Percentiles rank a stretch among this genome's conserved stretches.
Evolutionary conservation across 2,113 vertebrate genomes (phyloP).

Genomic region (Plecotus auritus): DNA sequence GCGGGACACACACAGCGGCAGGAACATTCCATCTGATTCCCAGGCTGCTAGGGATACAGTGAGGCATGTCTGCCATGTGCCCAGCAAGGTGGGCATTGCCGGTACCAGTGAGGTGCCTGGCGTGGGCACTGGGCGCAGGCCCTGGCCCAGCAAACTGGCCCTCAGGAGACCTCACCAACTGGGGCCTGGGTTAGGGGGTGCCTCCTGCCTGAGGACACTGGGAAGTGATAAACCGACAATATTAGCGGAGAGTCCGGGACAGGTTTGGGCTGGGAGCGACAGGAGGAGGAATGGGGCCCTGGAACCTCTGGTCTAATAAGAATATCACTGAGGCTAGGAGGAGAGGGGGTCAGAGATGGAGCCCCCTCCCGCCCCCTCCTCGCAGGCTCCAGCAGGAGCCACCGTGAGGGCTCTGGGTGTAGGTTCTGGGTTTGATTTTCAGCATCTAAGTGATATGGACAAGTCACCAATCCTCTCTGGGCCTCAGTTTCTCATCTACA

Average conservation of each 20-base stretch:
- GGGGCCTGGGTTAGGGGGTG: not conserved
- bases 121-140: not conserved
- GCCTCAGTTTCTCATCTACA: not conserved
- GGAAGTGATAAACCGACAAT: not conserved
- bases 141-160: not conserved
- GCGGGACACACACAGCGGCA: not conserved
- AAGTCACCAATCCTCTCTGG: not conserved
- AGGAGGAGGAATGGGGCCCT: not conserved
- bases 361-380: not conserved
- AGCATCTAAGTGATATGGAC: not conserved
- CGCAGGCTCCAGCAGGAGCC: not conserved
- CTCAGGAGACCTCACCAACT: not conserved
- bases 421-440: not conserved
- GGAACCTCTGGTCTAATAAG: not conserved
- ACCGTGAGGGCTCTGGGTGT: not conserved
- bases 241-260: accelerated
- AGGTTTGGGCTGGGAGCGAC: not conserved
- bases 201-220: not conserved
- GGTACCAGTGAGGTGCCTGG: not conserved
- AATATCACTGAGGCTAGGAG: not conserved
- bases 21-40: not conserved
- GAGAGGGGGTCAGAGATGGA: too few species aligned
- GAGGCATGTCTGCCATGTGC: not conserved
- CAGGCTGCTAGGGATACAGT: not conserved
- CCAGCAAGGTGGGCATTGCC: not conserved